Percentiles rank a stretch among this genome's conserved stretches.
phyloP scores from a whole-genome alignment of 2,888 invertebrate species.

The Diadromus collaris region DNA sequence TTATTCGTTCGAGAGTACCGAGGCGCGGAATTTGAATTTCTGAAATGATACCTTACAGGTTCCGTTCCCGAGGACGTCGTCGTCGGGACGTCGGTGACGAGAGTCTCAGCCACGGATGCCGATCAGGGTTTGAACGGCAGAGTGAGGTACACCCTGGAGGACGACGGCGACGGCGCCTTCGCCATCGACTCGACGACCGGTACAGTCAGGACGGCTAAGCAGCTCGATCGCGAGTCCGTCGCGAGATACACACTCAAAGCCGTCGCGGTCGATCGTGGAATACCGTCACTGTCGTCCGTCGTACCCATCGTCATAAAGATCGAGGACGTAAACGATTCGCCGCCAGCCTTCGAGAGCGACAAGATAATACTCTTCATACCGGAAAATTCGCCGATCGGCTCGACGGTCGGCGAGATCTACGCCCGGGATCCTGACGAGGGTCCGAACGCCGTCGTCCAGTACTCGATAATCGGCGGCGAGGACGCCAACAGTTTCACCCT shows the following conservation, averaged over 20 bases:
- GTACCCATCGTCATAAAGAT: conserved; percentile 89
- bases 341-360: conserved; percentile 94
- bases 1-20: too few relatives aligned
- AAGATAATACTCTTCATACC: conserved; percentile 93
- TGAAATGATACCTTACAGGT: too few relatives aligned
- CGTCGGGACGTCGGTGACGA: conserved; percentile 90
- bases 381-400: conserved; percentile 98
- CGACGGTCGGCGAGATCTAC: conserved; percentile 94
- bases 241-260: conserved; percentile 93
- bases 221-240: conserved; percentile 94
- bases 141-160: conserved; percentile 88
- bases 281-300: conserved; percentile 86
- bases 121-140: conserved; percentile 94
- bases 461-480: conserved; percentile 96
- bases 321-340: conserved; percentile 95
- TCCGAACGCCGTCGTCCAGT: conserved; percentile 94
- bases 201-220: conserved; percentile 93
- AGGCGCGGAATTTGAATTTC: too few relatives aligned
- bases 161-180: conserved; percentile 94
- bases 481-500: conserved; percentile 93
- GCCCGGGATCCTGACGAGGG: conserved; percentile 97
- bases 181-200: conserved; percentile 96
- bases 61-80: conserved; percentile 93
- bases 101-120: conserved; percentile 91
- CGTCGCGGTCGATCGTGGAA: conserved; percentile 94